Conservation (phyloP, 2,113 vertebrate genomes). For the Maccullochella peelii region DNA sequence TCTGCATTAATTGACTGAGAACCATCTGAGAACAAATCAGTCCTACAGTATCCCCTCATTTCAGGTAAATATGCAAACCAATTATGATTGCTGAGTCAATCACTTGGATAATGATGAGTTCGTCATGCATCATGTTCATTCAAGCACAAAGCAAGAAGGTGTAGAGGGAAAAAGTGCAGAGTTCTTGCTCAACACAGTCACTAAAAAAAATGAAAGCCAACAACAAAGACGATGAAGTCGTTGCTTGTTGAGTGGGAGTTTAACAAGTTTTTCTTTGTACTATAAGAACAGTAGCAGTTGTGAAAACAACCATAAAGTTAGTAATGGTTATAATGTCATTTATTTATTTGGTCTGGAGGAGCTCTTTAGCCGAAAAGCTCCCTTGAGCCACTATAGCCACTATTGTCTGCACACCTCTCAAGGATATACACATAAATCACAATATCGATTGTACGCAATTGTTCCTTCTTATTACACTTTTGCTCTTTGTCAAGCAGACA, state of each 20-base stretch:
- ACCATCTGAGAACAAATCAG: not conserved
- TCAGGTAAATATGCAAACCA: constrained; percentile 1
- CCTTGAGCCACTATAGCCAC: not conserved
- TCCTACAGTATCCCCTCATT: not conserved
- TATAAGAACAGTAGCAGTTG: not conserved
- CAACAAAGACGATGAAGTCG: not conserved
- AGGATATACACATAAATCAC: constrained; percentile 12
- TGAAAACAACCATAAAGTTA: too few relatives aligned
- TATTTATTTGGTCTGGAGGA: not conserved
- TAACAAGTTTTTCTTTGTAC: not conserved
- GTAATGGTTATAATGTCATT: too few relatives aligned
- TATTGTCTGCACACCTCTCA: too few relatives aligned
- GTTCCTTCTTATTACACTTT: constrained; percentile 12
- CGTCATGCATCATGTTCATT: not conserved
- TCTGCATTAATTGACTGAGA: not conserved
- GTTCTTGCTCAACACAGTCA: not conserved
- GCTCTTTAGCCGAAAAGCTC: not conserved
- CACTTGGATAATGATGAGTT: not conserved
- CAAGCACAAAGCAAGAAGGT: not conserved
- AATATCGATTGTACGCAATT: not conserved
- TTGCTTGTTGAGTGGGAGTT: not conserved
- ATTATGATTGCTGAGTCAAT: constrained; percentile 15
- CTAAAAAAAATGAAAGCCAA: not conserved
- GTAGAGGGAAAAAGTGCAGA: not conserved
- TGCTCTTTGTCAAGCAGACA: not conserved